Conservation (phyloP, 2,888 invertebrate species). For the Stenodema calcarata region DNA sequence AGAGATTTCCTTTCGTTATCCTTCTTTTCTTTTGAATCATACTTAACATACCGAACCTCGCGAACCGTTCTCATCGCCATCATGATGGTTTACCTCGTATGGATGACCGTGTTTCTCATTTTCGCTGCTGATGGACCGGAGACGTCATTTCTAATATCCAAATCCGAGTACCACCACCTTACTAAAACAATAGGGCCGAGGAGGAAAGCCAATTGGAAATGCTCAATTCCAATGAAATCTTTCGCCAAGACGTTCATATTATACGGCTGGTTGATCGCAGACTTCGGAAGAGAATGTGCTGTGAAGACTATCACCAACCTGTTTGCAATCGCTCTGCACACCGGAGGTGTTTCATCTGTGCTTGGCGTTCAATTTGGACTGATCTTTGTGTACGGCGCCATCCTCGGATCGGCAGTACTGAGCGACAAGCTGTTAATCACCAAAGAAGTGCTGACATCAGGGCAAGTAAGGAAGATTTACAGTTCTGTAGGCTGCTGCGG, state of each 20-base stretch:
- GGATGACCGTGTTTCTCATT: background rate
- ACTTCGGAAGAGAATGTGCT: conserved; percentile 7
- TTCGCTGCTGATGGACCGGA: conserved; percentile 29
- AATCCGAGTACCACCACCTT: background rate
- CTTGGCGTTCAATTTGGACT: background rate
- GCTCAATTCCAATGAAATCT: background rate
- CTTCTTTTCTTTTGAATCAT: background rate
- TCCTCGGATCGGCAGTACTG: background rate
- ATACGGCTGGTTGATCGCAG: background rate
- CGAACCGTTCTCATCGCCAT: background rate
- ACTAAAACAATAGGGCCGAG: background rate
- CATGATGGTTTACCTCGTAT: background rate
- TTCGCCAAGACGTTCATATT: background rate
- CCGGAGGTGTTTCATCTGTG: background rate
- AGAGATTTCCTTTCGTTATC: background rate
- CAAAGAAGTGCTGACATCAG: background rate
- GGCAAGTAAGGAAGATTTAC: conserved; percentile 11
- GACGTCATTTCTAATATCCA: background rate
- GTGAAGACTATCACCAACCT: background rate
- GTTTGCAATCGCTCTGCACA: background rate
- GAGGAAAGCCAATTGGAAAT: background rate
- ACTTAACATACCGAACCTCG: background rate
- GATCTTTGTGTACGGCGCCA: background rate
- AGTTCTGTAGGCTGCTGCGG: conserved; percentile 23
- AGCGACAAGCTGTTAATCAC: background rate